A percentile compares a stretch with the other conserved stretches of the same genome.
These are phyloP conservation scores for Pemphigus obesinymphae DNA, from an alignment of 1,140 invertebrate species.

Conservation along the genomic window DNA sequence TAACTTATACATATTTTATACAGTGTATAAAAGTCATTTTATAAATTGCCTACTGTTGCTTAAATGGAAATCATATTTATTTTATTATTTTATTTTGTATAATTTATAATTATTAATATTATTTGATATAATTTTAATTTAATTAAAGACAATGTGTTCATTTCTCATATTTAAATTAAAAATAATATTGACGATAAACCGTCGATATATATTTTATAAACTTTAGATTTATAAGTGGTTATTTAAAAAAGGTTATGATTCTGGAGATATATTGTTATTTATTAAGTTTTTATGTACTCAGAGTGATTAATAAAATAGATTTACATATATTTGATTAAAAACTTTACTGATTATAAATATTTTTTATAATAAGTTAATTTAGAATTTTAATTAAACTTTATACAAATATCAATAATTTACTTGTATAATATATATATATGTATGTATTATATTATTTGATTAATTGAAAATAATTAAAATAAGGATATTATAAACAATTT, in stretches of 20 bases:
- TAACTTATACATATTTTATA: background rate
- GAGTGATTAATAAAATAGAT: background rate
- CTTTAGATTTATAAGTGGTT: background rate
- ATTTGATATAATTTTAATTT: background rate
- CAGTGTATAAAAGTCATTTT: background rate
- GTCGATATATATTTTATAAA: background rate
- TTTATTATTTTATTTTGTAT: background rate
- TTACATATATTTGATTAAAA: background rate
- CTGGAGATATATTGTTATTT: background rate
- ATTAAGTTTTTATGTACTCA: background rate
- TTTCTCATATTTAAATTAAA: background rate
- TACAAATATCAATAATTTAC: too few relatives aligned
- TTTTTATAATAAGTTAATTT: background rate
- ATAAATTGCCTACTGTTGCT: conserved; percentile 12
- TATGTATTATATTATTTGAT: too few relatives aligned
- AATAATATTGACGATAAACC: background rate
- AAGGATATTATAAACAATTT: too few relatives aligned
- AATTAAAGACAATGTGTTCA: background rate
- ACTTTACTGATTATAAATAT: background rate
- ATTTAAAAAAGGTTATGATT: background rate
- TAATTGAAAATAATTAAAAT: too few relatives aligned
- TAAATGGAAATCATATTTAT: background rate
- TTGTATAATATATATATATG: too few relatives aligned
- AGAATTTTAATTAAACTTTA: too few relatives aligned
- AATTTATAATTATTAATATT: background rate